A percentile compares a stretch with the other conserved stretches of the same genome.
These are phyloP conservation scores for Drosophila anomalipes DNA, from an alignment of 2,888 invertebrate genomes.

Conservation along the genomic window DNA sequence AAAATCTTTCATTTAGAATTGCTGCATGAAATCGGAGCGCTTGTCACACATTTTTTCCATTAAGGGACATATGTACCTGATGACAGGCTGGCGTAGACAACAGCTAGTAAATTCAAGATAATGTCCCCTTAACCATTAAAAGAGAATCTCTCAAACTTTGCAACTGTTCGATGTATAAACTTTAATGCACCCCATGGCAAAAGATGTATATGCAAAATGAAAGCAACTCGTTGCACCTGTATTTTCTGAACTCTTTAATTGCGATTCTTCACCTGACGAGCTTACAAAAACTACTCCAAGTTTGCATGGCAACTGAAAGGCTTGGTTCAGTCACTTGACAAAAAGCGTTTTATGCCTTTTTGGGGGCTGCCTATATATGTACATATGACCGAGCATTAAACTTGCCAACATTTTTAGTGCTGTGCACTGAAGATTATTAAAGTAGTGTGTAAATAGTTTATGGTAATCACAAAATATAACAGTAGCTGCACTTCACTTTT, in stretches of 20 bases:
- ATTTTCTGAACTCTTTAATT: slow-evolving; percentile 64
- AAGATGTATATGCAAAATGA: neutral
- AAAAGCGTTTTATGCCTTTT: slow-evolving; percentile 66
- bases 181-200: neutral
- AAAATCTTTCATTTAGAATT: slow-evolving; percentile 43
- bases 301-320: slow-evolving; percentile 40
- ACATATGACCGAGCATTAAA: slow-evolving; percentile 27
- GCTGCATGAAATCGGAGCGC: slow-evolving; percentile 28
- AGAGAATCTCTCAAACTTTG: slow-evolving; percentile 18
- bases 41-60: slow-evolving; percentile 32
- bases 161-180: slow-evolving; percentile 14
- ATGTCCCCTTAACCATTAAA: slow-evolving; percentile 28
- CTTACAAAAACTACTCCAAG: slow-evolving; percentile 53
- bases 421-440: slow-evolving; percentile 61
- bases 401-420: slow-evolving; percentile 43
- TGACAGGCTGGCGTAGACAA: slow-evolving; percentile 7
- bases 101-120: slow-evolving; percentile 7
- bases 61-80: slow-evolving; percentile 22
- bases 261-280: slow-evolving; percentile 70
- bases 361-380: slow-evolving; percentile 10
- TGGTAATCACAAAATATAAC: slow-evolving; percentile 70
- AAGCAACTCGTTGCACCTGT: slow-evolving; percentile 23
- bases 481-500: slow-evolving; percentile 53
- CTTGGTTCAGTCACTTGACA: slow-evolving; percentile 44
- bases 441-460: slow-evolving; percentile 75